phyloP scores from a whole-genome alignment of 2,797 vertebrate species.

The Malacoraja senta region DNA sequence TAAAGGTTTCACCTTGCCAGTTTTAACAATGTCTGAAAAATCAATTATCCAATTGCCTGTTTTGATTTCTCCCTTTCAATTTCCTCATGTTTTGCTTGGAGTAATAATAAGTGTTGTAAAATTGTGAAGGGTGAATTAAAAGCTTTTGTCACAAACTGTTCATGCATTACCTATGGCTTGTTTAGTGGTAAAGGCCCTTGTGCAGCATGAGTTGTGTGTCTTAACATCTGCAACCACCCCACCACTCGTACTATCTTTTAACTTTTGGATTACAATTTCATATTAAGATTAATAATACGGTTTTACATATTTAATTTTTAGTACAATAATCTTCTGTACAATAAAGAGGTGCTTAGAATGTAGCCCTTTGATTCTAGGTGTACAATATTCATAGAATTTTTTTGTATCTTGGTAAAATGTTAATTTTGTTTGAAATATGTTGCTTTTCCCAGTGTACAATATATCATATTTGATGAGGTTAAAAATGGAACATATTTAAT shows the following conservation, averaged over 20 bases:
- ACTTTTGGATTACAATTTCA: conserved; percentile 8
- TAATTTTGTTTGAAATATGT: conserved; percentile 29
- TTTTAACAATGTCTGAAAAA: background rate
- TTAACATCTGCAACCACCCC: background rate
- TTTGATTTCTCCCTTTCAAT: background rate
- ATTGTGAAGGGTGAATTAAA: conserved; percentile 18
- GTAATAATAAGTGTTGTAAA: background rate
- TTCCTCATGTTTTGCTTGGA: conserved; percentile 3
- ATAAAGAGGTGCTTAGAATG: conserved; percentile 24
- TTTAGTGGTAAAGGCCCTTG: background rate
- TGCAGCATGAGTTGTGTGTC: background rate
- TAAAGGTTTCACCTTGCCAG: background rate
- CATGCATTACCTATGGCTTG: background rate
- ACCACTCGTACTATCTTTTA: background rate
- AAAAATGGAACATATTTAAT: background rate
- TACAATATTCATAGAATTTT: conserved; percentile 23
- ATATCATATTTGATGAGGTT: conserved; percentile 1
- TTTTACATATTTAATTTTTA: conserved; percentile 33
- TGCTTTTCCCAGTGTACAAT: conserved; percentile 17
- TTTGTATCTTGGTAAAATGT: conserved; percentile 19
- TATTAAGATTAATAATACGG: conserved; percentile 7
- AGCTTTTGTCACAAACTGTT: background rate
- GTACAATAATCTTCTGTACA: background rate
- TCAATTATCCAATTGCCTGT: background rate
- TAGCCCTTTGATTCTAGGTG: conserved; percentile 30